phyloP scores from a whole-genome alignment of 2,888 invertebrate species.

The Macropis europaea region DNA sequence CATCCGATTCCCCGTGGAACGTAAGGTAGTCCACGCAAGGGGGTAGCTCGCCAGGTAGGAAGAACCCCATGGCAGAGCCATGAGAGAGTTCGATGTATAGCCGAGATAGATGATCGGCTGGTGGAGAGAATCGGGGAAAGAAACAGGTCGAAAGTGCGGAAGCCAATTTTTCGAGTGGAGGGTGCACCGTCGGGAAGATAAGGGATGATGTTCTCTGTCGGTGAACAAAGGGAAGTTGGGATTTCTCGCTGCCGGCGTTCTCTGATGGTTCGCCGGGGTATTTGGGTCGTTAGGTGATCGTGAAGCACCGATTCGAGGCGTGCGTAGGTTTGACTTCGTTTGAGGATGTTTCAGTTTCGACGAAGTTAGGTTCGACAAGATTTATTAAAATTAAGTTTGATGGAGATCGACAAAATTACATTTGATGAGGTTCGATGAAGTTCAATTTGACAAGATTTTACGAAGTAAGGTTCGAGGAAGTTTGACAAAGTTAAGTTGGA shows the following conservation, averaged over 20 bases:
- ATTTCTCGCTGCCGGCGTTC: constrained; percentile 29
- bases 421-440: too few relatives aligned
- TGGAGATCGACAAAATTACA: too few relatives aligned
- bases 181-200: constrained; percentile 33
- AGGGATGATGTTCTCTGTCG: constrained; percentile 28
- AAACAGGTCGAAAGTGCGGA: constrained; percentile 65
- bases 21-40: constrained; percentile 17
- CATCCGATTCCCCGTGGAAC: constrained; percentile 55
- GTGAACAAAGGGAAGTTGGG: constrained; percentile 50
- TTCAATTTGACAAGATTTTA: too few relatives aligned
- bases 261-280: background rate
- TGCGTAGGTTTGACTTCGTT: background rate
- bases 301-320: background rate
- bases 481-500: too few relatives aligned
- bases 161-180: constrained; percentile 72
- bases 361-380: too few relatives aligned
- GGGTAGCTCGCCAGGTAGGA: constrained; percentile 43
- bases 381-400: too few relatives aligned
- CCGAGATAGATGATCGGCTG: constrained; percentile 46
- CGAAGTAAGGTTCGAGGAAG: too few relatives aligned
- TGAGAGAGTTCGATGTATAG: constrained; percentile 30
- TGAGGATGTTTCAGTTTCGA: too few relatives aligned
- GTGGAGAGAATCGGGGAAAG: constrained; percentile 22
- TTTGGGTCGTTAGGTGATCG: background rate
- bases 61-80: constrained; percentile 18